Percentiles rank a stretch among this genome's conserved stretches.
phyloP scores from a whole-genome alignment of 2,888 invertebrate genomes.

The Calameuta idolon region DNA sequence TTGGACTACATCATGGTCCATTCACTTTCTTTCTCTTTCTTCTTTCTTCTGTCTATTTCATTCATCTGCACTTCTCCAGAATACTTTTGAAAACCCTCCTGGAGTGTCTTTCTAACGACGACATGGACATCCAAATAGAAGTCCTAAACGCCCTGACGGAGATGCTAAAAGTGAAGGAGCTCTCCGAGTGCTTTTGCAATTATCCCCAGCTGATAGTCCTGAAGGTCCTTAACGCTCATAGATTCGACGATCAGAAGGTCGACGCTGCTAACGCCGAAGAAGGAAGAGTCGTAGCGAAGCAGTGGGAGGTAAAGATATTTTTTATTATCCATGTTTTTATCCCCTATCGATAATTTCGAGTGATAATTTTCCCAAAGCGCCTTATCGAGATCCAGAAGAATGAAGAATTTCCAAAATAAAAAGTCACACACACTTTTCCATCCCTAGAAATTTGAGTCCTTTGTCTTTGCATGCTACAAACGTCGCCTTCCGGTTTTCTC shows the following conservation, averaged over 20 bases:
- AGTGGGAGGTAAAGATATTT: conserved; percentile 55
- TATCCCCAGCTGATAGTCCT: conserved; percentile 93
- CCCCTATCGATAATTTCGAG: neutral
- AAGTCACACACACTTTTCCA: neutral
- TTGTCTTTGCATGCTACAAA: neutral
- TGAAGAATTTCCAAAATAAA: neutral
- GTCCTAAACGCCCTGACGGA: conserved; percentile 87
- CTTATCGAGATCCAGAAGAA: neutral
- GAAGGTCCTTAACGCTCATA: conserved; percentile 90
- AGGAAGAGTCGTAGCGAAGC: conserved; percentile 66
- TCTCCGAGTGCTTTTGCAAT: conserved; percentile 84
- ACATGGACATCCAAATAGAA: conserved; percentile 78
- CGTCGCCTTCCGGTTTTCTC: neutral
- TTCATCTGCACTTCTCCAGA: conserved; percentile 43
- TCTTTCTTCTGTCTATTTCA: conserved; percentile 7
- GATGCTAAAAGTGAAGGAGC: conserved; percentile 82
- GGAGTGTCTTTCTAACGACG: conserved; percentile 75
- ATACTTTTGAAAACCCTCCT: conserved; percentile 79
- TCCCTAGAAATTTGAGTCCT: neutral
- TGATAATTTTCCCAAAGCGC: neutral
- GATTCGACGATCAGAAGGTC: conserved; percentile 60
- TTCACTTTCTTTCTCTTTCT: neutral
- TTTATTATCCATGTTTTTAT: neutral
- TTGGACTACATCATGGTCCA: neutral
- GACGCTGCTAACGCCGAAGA: conserved; percentile 34